Base-by-base conservation (phyloP, 2,888 invertebrate genomes). In the Temnothorax rugatulus region DNA sequence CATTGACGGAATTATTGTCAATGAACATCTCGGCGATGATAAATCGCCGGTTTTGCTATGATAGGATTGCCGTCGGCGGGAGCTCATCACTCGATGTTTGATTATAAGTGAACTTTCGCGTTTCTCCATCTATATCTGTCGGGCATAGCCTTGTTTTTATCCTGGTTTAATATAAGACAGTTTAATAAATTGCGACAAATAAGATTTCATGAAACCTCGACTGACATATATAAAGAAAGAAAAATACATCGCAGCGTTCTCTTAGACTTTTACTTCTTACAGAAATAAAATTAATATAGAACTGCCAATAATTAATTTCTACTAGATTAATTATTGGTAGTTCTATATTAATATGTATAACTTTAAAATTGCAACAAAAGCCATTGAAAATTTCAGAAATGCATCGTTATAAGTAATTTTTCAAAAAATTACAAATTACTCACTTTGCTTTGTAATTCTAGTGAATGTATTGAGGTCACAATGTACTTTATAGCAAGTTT, bases 1-100 rank as follows among this genome's bases (percentile, higher is more conserved):
- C 75, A 63, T 75, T 63, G 34, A 75, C 34, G 66, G 38, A 52
- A 76, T 66, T 77, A 66, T 66, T 77, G 68, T 68, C 54, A 66
- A 88, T 88, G 77, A 88, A 84, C 84, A 34, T 29, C 52, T 75
- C 68, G n/a, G 34, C 21, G 57, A 63, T n/a, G 61, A 75, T 75
- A 64, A 76, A 76, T 64, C 25, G 7, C 4, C 25, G 8, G 13
- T 64, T 47, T 63, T 75, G 7, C 21, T 75, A 25, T 3, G 38
- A 25, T 50, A 76, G 25, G 38, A 29, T 29, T 29, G 25, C 18
- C 15, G 15, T 63, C 15, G 29, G 3, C 47, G 34, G 1, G 15
- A 52, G n/a, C 11, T 18, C 21, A 18, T 50, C 61, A 38, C 21
- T 21, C n/a, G n/a, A n/a, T n/a, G n/a, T n/a, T 52, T 66, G 21